Base-by-base conservation (phyloP, 2,888 invertebrate species). In the Epirrhoe tristata region DNA sequence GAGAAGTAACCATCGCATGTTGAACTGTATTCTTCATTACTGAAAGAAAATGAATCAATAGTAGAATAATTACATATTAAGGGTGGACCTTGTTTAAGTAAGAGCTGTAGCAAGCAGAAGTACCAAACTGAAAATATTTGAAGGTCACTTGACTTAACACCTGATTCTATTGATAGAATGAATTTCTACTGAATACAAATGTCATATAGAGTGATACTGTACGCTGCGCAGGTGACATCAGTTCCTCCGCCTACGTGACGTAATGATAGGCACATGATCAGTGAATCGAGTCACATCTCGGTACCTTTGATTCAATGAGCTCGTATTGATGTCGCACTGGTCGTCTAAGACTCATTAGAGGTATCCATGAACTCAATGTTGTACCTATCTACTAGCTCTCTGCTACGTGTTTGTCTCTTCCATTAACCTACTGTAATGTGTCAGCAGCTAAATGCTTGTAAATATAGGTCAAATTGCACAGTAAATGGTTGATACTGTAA, bases 1-100 rank as follows among this genome's bases (percentile, higher is more conserved):
- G 63, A 71, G 76, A 54, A 85, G 69, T 75, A 79, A 73, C 81
- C 84, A 84, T 78, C 68, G 81, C 88, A 88, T 87, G 69, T 70
- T 86, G 77, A 65, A 58, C 62, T 67, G 69, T 14, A 57, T 66
- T 78, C 72, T 74, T 79, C 82, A 86, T 85, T 74, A 80, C 88
- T 89, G 84, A 69, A 88, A 85, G 48, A 76, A 59, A 43, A 54
- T 24, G 24, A 24, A 24, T 24, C 24, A 24, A 24, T 24, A 24
- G 24, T 24, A 24, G 24, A 24, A 24, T 24, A 24, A 24, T 24
- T 24, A 24, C 24, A 2, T 24, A 24, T 24, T 24, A 24, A 24
- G 24, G 3, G 24, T 2, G 24, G 1, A 24, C 24, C 24, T 24
- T 24, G 24, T 2, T 24, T 24, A 24, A 24, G 24, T 24, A 24